Evolutionary conservation across 2,888 invertebrate genomes (phyloP).

Genomic region (Syrphus vitripennis): DNA sequence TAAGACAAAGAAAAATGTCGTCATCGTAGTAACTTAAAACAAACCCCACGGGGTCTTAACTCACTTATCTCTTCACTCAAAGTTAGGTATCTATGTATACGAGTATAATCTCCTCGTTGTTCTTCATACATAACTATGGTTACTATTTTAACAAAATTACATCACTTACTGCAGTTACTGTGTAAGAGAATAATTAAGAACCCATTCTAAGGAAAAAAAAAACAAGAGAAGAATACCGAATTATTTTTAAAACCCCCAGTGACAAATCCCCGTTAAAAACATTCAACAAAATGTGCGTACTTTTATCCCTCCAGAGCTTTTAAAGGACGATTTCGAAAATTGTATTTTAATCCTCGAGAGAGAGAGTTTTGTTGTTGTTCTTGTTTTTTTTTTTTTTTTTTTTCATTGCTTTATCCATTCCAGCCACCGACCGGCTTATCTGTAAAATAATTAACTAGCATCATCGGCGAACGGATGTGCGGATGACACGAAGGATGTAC

Average conservation of each 20-base stretch:
- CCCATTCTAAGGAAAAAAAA: background rate
- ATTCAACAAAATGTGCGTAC: slow-evolving; percentile 51
- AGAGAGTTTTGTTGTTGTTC: slow-evolving; percentile 9
- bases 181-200: background rate
- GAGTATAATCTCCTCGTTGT: background rate
- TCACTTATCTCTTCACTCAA: background rate
- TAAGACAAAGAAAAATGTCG: background rate
- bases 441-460: slow-evolving; percentile 67
- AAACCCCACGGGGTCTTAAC: background rate
- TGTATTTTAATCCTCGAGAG: slow-evolving; percentile 52
- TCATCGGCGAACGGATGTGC: slow-evolving; percentile 53
- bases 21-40: background rate
- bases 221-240: background rate
- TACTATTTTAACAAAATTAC: background rate
- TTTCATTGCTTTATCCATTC: slow-evolving; percentile 9
- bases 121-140: too few species aligned
- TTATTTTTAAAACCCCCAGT: slow-evolving; percentile 4
- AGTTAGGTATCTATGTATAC: too few species aligned
- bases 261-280: slow-evolving; percentile 41
- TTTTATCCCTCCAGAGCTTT: slow-evolving; percentile 3
- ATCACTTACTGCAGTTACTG: slow-evolving; percentile 1
- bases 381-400: background rate
- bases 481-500: slow-evolving; percentile 39
- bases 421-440: slow-evolving; percentile 35
- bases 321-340: slow-evolving; percentile 47